Evolutionary conservation across 2,888 invertebrate species (phyloP).

Genomic region (Hirtodrosophila confusa): DNA sequence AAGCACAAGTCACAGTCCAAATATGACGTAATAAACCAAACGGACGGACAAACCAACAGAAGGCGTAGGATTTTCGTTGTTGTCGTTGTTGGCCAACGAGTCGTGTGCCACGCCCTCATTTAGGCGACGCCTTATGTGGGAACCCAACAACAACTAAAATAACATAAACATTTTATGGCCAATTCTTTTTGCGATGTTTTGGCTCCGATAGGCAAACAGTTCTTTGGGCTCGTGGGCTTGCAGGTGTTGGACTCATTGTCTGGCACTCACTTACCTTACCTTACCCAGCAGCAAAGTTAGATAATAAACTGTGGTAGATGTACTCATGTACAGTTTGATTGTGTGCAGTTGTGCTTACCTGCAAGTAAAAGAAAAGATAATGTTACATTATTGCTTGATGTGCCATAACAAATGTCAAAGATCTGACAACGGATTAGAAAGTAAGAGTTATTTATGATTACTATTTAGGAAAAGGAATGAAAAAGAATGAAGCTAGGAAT

Average conservation of each 20-base stretch:
- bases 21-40: slow-evolving; percentile 61
- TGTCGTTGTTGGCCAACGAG: slow-evolving; percentile 17
- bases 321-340: slow-evolving; percentile 12
- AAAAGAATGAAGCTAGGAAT: too few relatives aligned
- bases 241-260: slow-evolving; percentile 57
- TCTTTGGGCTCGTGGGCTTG: slow-evolving; percentile 39
- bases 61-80: slow-evolving; percentile 64
- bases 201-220: slow-evolving; percentile 44
- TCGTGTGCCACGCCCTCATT: slow-evolving; percentile 57
- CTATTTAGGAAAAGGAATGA: too few relatives aligned
- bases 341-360: slow-evolving; percentile 53
- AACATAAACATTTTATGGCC: slow-evolving; percentile 67
- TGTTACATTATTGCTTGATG: slow-evolving; percentile 36
- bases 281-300: slow-evolving; percentile 40
- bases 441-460: not conserved
- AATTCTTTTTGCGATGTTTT: slow-evolving; percentile 66
- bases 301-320: slow-evolving; percentile 38
- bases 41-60: slow-evolving; percentile 17
- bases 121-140: slow-evolving; percentile 61
- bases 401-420: slow-evolving; percentile 4
- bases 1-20: slow-evolving; percentile 35
- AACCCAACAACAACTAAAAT: slow-evolving; percentile 21
- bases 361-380: slow-evolving; percentile 39
- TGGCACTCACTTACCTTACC: slow-evolving; percentile 17
- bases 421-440: not conserved